phyloP scores from a whole-genome alignment of 1,140 invertebrate species.

The Thaumatotibia leucotreta region DNA sequence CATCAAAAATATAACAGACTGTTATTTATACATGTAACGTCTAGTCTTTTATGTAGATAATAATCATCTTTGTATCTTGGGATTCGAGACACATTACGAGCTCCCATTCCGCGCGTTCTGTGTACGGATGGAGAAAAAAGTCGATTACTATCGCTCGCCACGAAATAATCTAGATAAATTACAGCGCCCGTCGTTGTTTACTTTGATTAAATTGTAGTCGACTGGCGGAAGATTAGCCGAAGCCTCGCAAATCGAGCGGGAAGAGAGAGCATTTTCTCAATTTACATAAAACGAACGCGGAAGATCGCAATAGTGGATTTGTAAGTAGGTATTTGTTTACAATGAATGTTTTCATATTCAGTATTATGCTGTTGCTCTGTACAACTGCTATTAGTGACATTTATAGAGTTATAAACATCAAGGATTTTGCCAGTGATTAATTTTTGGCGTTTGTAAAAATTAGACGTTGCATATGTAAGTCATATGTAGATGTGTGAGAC shows the following conservation, averaged over 20 bases:
- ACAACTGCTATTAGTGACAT: background rate
- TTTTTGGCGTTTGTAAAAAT: no score
- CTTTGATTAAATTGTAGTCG: constrained; percentile 76
- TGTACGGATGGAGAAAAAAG: constrained; percentile 60
- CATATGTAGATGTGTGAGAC: no score
- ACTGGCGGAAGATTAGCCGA: constrained; percentile 72
- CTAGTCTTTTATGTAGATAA: constrained; percentile 50
- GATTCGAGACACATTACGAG: constrained; percentile 46
- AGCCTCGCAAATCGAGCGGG: constrained; percentile 71
- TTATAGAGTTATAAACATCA: no score
- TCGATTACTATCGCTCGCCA: constrained; percentile 66
- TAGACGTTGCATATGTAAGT: no score
- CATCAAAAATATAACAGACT: constrained; percentile 27
- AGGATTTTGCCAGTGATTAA: no score
- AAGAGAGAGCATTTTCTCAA: constrained; percentile 67
- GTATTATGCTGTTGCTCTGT: constrained; percentile 17
- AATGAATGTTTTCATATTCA: constrained; percentile 42
- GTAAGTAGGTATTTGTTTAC: constrained; percentile 34
- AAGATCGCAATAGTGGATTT: constrained; percentile 49
- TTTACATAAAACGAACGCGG: constrained; percentile 71
- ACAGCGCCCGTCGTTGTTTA: constrained; percentile 68
- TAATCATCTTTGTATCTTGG: constrained; percentile 49
- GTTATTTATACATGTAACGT: constrained; percentile 26
- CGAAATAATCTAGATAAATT: constrained; percentile 76
- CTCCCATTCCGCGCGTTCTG: constrained; percentile 28